These are phyloP conservation scores for Heterotis niloticus DNA, from an alignment of 2,113 vertebrate species.

Conservation along the genomic window DNA sequence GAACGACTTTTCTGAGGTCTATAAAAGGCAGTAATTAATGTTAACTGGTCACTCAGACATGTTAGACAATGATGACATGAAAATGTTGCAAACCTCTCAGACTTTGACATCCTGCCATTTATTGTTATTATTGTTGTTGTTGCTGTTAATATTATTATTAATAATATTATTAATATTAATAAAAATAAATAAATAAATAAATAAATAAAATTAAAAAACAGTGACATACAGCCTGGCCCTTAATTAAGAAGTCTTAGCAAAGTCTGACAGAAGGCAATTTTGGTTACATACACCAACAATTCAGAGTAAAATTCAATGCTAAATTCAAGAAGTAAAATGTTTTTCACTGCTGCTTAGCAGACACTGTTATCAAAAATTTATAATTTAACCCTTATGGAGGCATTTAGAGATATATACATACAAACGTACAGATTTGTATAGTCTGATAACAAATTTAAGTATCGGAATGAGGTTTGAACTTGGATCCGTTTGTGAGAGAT, in stretches of 20 bases:
- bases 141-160: too few relatives aligned
- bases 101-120: not conserved
- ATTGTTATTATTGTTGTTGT: too few relatives aligned
- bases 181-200: too few relatives aligned
- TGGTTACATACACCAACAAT: not conserved
- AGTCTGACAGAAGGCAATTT: not conserved
- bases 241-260: not conserved
- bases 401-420: not conserved
- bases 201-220: constrained; percentile 11
- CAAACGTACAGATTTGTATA: not conserved
- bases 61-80: constrained; percentile 8
- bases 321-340: too few relatives aligned
- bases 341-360: constrained; percentile 14
- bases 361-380: not conserved
- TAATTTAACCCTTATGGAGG: not conserved
- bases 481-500: not conserved
- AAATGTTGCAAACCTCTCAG: constrained; percentile 7
- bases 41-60: constrained; percentile 8
- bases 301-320: too few relatives aligned
- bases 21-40: constrained; percentile 24
- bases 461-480: too few relatives aligned
- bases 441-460: too few relatives aligned
- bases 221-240: constrained; percentile 13
- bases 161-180: too few relatives aligned
- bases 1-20: not conserved